phyloP scores from a whole-genome alignment of 2,797 vertebrate species.

The Gobio occitaniae region DNA sequence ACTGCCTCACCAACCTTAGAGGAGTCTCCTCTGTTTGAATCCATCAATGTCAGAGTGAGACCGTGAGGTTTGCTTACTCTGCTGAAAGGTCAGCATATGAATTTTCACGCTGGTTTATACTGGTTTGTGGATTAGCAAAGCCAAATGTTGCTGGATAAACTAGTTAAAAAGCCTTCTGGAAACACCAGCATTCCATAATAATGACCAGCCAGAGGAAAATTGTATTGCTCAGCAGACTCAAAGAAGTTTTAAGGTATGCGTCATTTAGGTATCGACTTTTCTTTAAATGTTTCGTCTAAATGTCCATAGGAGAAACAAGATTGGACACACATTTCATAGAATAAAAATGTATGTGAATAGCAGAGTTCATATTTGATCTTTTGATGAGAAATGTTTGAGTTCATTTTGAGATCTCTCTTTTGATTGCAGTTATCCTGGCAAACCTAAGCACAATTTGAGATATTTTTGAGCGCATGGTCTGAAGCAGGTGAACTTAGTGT shows the following conservation, averaged over 20 bases:
- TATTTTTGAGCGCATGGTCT: not conserved
- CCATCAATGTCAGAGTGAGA: slow-evolving; percentile 21
- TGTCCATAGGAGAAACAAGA: not conserved
- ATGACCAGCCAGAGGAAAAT: not conserved
- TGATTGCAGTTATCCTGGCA: not conserved
- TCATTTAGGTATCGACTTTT: not conserved
- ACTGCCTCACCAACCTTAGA: not conserved
- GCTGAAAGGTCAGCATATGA: not conserved
- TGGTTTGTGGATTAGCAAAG: not conserved
- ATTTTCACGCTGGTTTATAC: slow-evolving; percentile 13
- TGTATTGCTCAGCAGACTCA: not conserved
- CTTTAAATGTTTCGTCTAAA: not conserved
- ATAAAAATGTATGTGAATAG: not conserved
- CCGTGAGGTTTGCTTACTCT: slow-evolving; percentile 18
- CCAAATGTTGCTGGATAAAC: not conserved
- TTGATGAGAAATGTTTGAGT: not conserved
- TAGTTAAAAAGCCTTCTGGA: not conserved
- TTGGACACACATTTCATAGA: not conserved
- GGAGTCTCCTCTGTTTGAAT: slow-evolving; percentile 27
- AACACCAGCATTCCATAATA: not conserved
- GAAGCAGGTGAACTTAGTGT: too few relatives aligned
- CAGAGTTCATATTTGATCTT: not conserved
- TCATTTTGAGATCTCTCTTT: not conserved
- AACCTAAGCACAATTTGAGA: not conserved
- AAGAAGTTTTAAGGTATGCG: too few relatives aligned